Evolutionary conservation across 2,113 vertebrate genomes (phyloP).

Genomic region (Strix aluco): DNA sequence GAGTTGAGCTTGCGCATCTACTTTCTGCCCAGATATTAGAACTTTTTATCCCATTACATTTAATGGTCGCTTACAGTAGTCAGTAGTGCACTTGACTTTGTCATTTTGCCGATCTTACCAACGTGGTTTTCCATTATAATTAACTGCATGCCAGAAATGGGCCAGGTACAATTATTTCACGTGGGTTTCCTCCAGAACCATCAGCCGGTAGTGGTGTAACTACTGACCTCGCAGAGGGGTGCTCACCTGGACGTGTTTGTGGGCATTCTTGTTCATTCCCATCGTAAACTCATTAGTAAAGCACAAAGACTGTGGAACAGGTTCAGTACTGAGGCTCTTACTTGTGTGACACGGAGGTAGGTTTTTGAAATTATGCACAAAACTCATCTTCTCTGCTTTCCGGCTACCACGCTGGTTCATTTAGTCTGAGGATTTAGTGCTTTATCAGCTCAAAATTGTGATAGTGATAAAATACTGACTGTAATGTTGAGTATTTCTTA

Average conservation of each 20-base stretch:
- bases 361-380: background rate
- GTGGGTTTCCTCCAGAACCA: background rate
- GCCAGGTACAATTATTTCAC: background rate
- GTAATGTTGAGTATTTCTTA: background rate
- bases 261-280: background rate
- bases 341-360: accelerated
- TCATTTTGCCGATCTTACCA: background rate
- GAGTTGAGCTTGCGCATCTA: accelerated
- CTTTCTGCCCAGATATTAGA: background rate
- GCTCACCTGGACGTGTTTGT: background rate
- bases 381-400: background rate
- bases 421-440: background rate
- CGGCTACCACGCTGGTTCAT: accelerated
- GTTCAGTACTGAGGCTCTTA: background rate
- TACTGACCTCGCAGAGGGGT: background rate
- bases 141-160: background rate
- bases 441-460: background rate
- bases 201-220: background rate
- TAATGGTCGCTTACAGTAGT: accelerated
- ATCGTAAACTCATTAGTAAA: accelerated
- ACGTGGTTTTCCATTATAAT: accelerated
- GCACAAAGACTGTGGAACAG: background rate
- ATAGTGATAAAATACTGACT: background rate
- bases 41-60: accelerated
- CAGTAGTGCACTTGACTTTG: accelerated